Evolutionary conservation across 2,113 vertebrate genomes (phyloP).

Genomic region (Upupa epops): DNA sequence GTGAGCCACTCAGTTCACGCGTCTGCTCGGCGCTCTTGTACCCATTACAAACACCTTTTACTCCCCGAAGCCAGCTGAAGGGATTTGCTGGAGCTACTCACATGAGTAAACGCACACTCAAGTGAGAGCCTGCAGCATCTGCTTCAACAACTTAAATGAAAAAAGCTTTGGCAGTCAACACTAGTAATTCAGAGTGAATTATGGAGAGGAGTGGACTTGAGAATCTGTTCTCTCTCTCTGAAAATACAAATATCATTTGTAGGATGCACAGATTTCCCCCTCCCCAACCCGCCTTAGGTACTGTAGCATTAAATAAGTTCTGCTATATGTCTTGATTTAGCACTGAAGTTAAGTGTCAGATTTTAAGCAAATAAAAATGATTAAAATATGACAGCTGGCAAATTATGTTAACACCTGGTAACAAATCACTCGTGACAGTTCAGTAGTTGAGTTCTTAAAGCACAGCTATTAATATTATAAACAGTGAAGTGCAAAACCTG

Average conservation of each 20-base stretch:
- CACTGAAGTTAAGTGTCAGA: slow-evolving; percentile 68
- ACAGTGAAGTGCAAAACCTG: slow-evolving; percentile 61
- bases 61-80: background rate
- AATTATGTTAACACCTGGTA: slow-evolving; percentile 80
- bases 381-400: slow-evolving; percentile 78
- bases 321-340: slow-evolving; percentile 75
- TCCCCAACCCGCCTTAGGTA: background rate
- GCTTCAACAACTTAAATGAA: background rate
- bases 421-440: slow-evolving; percentile 79
- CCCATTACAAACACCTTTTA: background rate
- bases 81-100: background rate
- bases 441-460: slow-evolving; percentile 70
- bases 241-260: slow-evolving; percentile 17
- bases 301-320: slow-evolving; percentile 53
- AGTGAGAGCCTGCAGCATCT: background rate
- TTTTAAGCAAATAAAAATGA: slow-evolving; percentile 78
- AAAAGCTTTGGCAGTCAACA: background rate
- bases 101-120: background rate
- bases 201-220: slow-evolving; percentile 22
- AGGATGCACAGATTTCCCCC: background rate
- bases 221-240: background rate
- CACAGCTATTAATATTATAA: slow-evolving; percentile 77
- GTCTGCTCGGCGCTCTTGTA: background rate
- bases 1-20: background rate
- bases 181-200: background rate